These are phyloP conservation scores for Chelonus insularis DNA, from an alignment of 1,140 invertebrate genomes.

Conservation along the genomic window DNA sequence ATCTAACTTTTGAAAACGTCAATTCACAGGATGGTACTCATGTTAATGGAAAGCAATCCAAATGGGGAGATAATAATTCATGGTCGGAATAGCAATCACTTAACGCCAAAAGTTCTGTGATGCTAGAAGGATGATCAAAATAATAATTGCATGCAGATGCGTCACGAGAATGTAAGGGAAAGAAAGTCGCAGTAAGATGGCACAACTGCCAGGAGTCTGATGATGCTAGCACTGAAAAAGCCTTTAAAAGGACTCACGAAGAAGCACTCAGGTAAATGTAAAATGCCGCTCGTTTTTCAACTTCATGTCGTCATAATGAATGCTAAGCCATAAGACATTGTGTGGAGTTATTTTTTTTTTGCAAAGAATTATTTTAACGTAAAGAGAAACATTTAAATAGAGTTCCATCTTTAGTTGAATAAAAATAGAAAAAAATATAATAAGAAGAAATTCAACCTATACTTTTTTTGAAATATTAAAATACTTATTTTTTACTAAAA, in stretches of 20 bases:
- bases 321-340: conserved; percentile 17
- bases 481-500: not conserved
- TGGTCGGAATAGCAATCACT: not conserved
- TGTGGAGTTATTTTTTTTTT: conserved; percentile 2
- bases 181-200: not conserved
- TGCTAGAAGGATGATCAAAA: not conserved
- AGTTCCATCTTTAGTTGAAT: not conserved
- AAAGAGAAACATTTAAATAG: conserved; percentile 3
- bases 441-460: too few species aligned
- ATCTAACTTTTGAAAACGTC: too few species aligned
- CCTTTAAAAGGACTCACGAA: conserved; percentile 15
- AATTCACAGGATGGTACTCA: not conserved
- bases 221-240: not conserved
- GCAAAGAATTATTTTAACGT: conserved; percentile 2
- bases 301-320: conserved; percentile 14
- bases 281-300: conserved; percentile 18
- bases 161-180: not conserved
- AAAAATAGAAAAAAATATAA: too few species aligned
- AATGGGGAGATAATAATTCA: not conserved
- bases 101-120: not conserved
- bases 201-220: conserved; percentile 2
- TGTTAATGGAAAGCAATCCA: not conserved
- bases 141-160: conserved; percentile 6
- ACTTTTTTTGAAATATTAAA: too few species aligned
- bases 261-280: conserved; percentile 18